Base-by-base conservation (phyloP, 2,797 vertebrate species). In the Paguma larvata region DNA sequence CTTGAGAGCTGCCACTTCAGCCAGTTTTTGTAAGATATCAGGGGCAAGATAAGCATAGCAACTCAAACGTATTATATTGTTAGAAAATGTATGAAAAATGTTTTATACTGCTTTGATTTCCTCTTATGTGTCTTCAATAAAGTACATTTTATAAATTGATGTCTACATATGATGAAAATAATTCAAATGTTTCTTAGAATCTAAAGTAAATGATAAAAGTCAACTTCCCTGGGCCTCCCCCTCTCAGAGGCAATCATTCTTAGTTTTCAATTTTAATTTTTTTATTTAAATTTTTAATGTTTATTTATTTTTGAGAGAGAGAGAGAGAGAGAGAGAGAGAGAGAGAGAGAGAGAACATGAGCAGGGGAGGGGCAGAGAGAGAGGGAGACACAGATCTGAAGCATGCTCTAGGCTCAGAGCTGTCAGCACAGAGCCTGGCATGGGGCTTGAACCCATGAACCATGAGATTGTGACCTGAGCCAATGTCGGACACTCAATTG, bases 201-300 rank as follows among this genome's bases (percentile, higher is more conserved):
- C 30, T 87, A 34, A 85, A 86, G 75, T 70, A 75, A 82, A 38
- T 82, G 62, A 44, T 51, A 53, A 89, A 84, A 75, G 16, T 44
- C 46, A 86, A 6, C 21, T 83, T 67, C 12, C 14, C 5, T 41
- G 85, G 5, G 11, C 34, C 10, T 92, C 4, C 12, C 16, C 72
- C 30, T 80, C 97, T 91, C 56, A 92, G 75, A 97, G 32, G 5
- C 73, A 72, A 59, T 92, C 3, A 73, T 94, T 88, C 8, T 95
- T 95, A 62, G 10, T 94, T 85, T 97, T 18, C 9, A 59, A 48
- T 91, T 86, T 53, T 6, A 53, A 53, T 19, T 53, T 53, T 23
- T 59, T 59, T 9, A 59, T 59, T 59, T 59, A 82, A 38, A 73
- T 78, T 78, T 63, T 73, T 84, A 59, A 59, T 23, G 21, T 23